A percentile compares a stretch with the other conserved stretches of the same genome.
phyloP scores from a whole-genome alignment of 2,888 invertebrate species.

The Doris montereyensis region DNA sequence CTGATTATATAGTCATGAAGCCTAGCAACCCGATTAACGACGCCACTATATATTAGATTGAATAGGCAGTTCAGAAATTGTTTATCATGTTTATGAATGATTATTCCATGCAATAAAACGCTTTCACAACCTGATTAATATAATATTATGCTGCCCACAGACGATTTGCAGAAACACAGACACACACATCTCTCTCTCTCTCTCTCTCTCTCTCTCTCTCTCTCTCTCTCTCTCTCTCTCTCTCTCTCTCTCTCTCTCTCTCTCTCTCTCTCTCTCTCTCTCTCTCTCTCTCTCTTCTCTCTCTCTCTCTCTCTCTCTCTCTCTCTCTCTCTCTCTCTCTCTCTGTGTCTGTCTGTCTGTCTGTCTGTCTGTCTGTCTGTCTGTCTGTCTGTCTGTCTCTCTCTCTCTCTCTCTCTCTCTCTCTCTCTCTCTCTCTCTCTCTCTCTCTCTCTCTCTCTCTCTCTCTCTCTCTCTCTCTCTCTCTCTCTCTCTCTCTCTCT shows the following conservation, averaged over 20 bases:
- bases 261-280: neutral
- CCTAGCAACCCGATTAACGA: too few relatives aligned
- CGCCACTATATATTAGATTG: too few relatives aligned
- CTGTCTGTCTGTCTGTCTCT: neutral
- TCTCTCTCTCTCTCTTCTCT: neutral
- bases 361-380: slow-evolving; percentile 23
- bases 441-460: slow-evolving; percentile 37
- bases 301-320: neutral
- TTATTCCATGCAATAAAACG: too few relatives aligned
- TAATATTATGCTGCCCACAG: too few relatives aligned
- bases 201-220: neutral
- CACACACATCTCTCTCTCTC: neutral
- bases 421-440: slow-evolving; percentile 26
- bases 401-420: neutral
- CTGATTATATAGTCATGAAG: too few relatives aligned
- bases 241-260: neutral
- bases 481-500: neutral
- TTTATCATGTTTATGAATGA: too few relatives aligned
- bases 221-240: neutral
- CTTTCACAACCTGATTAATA: too few relatives aligned
- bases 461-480: slow-evolving; percentile 30
- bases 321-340: slow-evolving; percentile 13
- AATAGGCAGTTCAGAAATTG: too few relatives aligned
- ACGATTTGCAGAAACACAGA: too few relatives aligned
- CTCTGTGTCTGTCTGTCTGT: slow-evolving; percentile 32